These are phyloP conservation scores for Corticium candelabrum DNA, from an alignment of 37 sponge, comb jelly and placozoan species.

Conservation along the genomic window DNA sequence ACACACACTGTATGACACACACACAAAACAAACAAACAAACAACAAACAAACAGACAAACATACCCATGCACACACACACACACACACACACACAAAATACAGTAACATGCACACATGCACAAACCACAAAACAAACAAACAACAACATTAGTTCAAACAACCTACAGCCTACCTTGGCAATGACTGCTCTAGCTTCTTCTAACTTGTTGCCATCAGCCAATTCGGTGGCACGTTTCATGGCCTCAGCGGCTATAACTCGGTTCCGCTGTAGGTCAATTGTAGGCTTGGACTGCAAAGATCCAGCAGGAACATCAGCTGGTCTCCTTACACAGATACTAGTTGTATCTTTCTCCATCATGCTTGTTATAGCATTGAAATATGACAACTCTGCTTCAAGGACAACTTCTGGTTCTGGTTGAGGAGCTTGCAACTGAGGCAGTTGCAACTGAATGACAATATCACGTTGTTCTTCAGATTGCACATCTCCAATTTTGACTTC, in stretches of 20 bases:
- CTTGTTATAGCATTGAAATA: conserved; percentile 24
- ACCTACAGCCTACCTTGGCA: neutral
- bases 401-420: neutral
- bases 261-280: conserved; percentile 18
- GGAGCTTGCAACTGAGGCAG: conserved; percentile 9
- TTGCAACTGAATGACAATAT: conserved; percentile 3
- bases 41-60: no score
- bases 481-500: conserved; percentile 10
- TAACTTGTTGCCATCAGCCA: conserved; percentile 10
- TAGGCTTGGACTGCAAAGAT: neutral
- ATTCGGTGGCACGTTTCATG: neutral
- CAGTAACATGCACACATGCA: no score
- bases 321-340: neutral
- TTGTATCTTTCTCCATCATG: neutral
- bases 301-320: neutral
- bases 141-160: no score
- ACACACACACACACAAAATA: no score
- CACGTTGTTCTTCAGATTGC: conserved; percentile 21
- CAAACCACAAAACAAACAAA: no score
- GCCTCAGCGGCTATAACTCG: conserved; percentile 7
- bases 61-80: no score
- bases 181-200: conserved; percentile 14
- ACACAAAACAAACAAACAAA: no score
- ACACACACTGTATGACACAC: no score
- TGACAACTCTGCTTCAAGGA: neutral